These are phyloP conservation scores for Schlechtendalia chinensis DNA, from an alignment of 1,140 invertebrate species.

Conservation along the genomic window DNA sequence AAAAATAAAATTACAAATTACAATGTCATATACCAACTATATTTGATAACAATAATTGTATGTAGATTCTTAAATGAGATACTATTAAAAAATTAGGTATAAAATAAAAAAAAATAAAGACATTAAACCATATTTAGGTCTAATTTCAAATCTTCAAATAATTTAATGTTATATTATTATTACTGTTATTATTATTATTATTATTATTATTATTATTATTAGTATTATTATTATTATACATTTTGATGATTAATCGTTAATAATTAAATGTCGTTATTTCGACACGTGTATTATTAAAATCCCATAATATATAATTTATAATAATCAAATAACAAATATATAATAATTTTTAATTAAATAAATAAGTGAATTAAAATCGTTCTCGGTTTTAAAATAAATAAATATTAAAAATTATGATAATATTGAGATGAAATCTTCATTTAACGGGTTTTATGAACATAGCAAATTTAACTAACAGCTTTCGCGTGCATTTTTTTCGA, in stretches of 20 bases:
- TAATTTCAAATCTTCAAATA: neutral
- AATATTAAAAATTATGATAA: constrained; percentile 32
- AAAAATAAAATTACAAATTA: constrained; percentile 9
- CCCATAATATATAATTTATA: neutral
- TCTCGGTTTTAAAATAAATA: constrained; percentile 7
- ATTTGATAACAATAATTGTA: neutral
- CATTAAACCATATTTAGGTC: neutral
- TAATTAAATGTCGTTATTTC: neutral
- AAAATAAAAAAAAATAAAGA: constrained; percentile 4
- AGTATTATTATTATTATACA: neutral
- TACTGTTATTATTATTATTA: neutral
- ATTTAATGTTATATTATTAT: neutral
- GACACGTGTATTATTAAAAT: neutral
- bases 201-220: neutral
- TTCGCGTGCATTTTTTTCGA: too few species aligned
- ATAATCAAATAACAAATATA: constrained; percentile 9
- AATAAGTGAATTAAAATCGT: neutral
- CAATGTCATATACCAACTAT: neutral
- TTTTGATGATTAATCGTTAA: constrained; percentile 2
- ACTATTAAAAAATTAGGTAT: neutral
- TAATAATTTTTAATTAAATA: neutral
- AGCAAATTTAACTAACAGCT: too few species aligned
- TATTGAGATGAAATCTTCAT: constrained; percentile 4
- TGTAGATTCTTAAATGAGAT: neutral
- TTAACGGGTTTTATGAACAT: neutral